A percentile compares a stretch with the other conserved stretches of the same genome.
Conservation (phyloP, 2,888 invertebrate species). For the Oxycera nigricornis region DNA sequence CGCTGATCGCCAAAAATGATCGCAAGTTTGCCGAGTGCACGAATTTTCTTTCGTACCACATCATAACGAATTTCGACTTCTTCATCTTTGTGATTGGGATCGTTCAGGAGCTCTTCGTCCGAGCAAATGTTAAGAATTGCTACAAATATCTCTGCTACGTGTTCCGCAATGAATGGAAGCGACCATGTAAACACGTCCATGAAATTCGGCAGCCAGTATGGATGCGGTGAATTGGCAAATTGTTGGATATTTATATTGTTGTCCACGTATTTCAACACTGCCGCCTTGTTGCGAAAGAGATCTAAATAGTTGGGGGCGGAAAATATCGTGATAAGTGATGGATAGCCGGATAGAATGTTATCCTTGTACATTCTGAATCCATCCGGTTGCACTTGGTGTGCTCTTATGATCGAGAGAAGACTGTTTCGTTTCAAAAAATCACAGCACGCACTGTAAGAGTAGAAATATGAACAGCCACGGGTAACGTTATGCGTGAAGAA, state of each 20-base stretch:
- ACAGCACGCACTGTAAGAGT: constrained; percentile 99
- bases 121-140: constrained; percentile 98
- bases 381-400: constrained; percentile 98
- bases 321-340: constrained; percentile 97
- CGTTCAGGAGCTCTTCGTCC: constrained; percentile 94
- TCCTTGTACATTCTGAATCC: constrained; percentile 98
- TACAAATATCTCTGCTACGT: constrained; percentile 97
- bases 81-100: constrained; percentile 75
- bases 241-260: constrained; percentile 99
- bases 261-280: constrained; percentile 98
- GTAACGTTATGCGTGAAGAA: constrained; percentile 98
- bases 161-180: constrained; percentile 96
- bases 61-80: constrained; percentile 76
- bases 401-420: constrained; percentile 96
- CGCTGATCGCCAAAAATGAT: constrained; percentile 96
- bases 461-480: constrained; percentile 98
- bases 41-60: constrained; percentile 96
- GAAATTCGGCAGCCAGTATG: constrained; percentile 98
- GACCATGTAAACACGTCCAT: constrained; percentile 99
- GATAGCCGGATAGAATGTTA: constrained; percentile 97
- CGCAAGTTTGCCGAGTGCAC: constrained; percentile 98
- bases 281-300: constrained; percentile 98
- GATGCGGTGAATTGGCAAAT: constrained; percentile 98
- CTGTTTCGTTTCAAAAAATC: constrained; percentile 99
- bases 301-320: constrained; percentile 99